These are phyloP conservation scores for Drosophila austrosaltans DNA, from an alignment of 2,888 invertebrate genomes.

Conservation along the genomic window DNA sequence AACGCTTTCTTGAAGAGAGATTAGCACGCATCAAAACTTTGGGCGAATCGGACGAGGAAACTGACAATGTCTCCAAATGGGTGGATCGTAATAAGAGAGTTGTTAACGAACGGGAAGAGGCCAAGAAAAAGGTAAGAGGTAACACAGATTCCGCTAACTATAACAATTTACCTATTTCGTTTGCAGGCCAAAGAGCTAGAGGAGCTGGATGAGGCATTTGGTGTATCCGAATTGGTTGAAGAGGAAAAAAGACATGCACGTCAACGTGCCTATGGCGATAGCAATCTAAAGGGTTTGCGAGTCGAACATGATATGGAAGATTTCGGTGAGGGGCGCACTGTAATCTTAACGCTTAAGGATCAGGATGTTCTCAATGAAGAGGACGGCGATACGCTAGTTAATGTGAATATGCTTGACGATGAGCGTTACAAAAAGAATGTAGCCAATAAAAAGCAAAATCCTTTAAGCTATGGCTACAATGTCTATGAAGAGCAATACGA, in stretches of 20 bases:
- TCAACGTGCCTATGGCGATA: constrained; percentile 87
- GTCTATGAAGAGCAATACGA: constrained; percentile 91
- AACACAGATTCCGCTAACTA: not conserved
- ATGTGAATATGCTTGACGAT: constrained; percentile 94
- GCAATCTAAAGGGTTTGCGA: constrained; percentile 90
- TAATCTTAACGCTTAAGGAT: constrained; percentile 97
- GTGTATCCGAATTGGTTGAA: constrained; percentile 92
- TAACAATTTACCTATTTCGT: too few species aligned
- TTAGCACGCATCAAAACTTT: constrained; percentile 90
- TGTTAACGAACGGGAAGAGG: constrained; percentile 91
- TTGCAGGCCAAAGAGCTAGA: constrained; percentile 94
- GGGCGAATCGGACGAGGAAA: constrained; percentile 90
- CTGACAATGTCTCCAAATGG: constrained; percentile 91
- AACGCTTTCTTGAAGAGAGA: constrained; percentile 87
- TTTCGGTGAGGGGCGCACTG: constrained; percentile 90
- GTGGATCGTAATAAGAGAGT: constrained; percentile 91
- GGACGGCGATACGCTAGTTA: constrained; percentile 94
- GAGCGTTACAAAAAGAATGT: constrained; percentile 94
- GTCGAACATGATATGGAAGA: constrained; percentile 92
- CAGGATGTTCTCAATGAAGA: constrained; percentile 94
- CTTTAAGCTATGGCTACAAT: constrained; percentile 92
- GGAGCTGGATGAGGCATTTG: constrained; percentile 97
- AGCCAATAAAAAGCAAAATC: constrained; percentile 92
- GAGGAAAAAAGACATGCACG: constrained; percentile 87
- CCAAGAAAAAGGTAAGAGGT: constrained; percentile 86